Conservation (phyloP, 2,888 invertebrate genomes). For the Palloptera scutellata region DNA sequence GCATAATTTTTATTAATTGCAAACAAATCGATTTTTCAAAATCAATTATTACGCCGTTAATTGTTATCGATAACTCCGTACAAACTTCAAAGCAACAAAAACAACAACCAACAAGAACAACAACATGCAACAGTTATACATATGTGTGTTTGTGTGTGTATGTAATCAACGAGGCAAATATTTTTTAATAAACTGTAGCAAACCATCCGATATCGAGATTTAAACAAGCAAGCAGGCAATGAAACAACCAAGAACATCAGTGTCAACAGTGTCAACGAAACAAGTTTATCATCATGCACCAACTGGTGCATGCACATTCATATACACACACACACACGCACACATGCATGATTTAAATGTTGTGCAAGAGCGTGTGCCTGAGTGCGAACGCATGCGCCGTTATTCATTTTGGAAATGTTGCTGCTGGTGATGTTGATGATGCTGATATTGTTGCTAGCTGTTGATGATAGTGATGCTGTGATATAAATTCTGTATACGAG, state of each 20-base stretch:
- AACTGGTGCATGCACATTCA: not conserved
- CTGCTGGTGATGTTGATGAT: not conserved
- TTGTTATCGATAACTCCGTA: constrained; percentile 54
- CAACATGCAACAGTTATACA: constrained; percentile 26
- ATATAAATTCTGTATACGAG: no score
- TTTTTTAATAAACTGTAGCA: no score
- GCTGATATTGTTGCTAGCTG: not conserved
- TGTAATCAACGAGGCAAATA: constrained; percentile 24
- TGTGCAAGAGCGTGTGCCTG: not conserved
- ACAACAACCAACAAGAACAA: constrained; percentile 20
- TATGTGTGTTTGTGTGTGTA: no score
- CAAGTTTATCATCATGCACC: no score
- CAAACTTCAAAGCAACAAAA: constrained; percentile 42
- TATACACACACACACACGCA: not conserved
- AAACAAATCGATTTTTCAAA: constrained; percentile 30
- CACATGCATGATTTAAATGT: not conserved
- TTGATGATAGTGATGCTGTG: not conserved
- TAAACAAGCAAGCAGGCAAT: constrained; percentile 2
- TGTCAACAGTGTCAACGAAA: not conserved
- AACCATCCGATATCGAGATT: constrained; percentile 3
- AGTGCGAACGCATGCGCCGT: not conserved
- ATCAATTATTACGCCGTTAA: constrained; percentile 53
- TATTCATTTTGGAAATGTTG: not conserved
- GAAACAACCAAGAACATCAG: not conserved
- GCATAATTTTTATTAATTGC: constrained; percentile 17